phyloP scores from a whole-genome alignment of 1,140 invertebrate species.

The Melipona quadrifasciata region DNA sequence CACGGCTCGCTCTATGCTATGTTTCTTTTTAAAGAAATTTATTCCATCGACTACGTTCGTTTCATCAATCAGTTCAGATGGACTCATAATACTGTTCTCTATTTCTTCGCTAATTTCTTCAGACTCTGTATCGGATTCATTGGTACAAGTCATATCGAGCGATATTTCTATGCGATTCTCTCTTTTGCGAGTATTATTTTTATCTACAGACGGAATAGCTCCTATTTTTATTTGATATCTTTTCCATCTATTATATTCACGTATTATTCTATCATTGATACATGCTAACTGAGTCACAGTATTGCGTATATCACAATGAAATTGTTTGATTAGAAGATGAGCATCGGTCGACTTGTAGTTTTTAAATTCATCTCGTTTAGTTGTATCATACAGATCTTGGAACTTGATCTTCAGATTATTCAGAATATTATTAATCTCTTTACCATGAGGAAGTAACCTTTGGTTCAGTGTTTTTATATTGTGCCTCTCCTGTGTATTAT shows the following conservation, averaged over 20 bases:
- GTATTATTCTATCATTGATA: conserved; percentile 70
- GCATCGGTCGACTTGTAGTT: conserved; percentile 8
- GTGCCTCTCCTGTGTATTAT: not conserved
- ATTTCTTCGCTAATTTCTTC: conserved; percentile 55
- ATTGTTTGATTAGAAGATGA: conserved; percentile 27
- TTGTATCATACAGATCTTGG: conserved; percentile 1
- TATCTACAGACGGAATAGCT: not conserved
- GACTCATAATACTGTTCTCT: not conserved
- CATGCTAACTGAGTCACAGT: conserved; percentile 64
- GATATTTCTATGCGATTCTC: conserved; percentile 52
- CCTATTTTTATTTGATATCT: conserved; percentile 11
- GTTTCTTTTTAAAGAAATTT: conserved; percentile 64
- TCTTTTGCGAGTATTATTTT: not conserved
- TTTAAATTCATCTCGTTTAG: not conserved
- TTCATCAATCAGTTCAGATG: conserved; percentile 41
- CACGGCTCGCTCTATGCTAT: conserved; percentile 51
- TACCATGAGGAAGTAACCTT: conserved; percentile 36
- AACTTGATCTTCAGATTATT: conserved; percentile 15
- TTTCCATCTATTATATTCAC: conserved; percentile 64
- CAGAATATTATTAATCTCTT: conserved; percentile 44
- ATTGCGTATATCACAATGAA: conserved; percentile 64
- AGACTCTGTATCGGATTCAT: conserved; percentile 72
- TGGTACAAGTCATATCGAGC: conserved; percentile 76
- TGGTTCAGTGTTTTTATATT: conserved; percentile 7
- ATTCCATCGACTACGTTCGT: conserved; percentile 61